phyloP scores from a whole-genome alignment of 1,140 invertebrate species.

The Anastrepha ludens region DNA sequence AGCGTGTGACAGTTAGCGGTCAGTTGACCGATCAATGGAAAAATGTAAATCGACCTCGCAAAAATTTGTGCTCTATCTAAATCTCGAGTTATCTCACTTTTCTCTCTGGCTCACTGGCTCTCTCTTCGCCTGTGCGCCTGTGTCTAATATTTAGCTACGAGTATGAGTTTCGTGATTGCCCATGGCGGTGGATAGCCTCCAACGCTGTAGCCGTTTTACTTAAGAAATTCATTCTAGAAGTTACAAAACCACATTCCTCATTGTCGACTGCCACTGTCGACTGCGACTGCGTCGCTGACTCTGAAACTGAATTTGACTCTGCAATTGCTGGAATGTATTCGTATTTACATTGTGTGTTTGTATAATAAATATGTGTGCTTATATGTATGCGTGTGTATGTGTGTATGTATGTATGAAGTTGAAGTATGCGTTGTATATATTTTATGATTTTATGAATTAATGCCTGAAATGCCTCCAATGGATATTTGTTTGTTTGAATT shows the following conservation, averaged over 20 bases:
- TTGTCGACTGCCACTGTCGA: neutral
- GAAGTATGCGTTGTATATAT: neutral
- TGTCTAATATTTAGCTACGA: neutral
- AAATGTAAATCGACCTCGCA: neutral
- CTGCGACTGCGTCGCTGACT: neutral
- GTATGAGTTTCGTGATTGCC: neutral
- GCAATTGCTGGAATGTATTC: neutral
- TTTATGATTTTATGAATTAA: slow-evolving; percentile 47
- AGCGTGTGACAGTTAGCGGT: slow-evolving; percentile 1
- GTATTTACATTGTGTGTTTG: neutral
- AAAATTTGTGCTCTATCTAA: neutral
- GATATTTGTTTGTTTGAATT: slow-evolving; percentile 50
- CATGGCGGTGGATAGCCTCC: slow-evolving; percentile 29
- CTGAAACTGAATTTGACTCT: too few relatives aligned
- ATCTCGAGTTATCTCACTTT: neutral
- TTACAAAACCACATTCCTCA: slow-evolving; percentile 73
- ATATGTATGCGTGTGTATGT: neutral
- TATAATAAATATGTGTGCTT: neutral
- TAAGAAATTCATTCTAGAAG: slow-evolving; percentile 62
- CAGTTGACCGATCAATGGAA: neutral
- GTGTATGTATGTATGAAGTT: neutral
- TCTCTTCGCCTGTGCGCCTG: neutral
- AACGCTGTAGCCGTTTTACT: slow-evolving; percentile 30
- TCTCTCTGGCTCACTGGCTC: neutral
- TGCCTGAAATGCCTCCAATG: slow-evolving; percentile 43